These are phyloP conservation scores for Amphipyra berbera DNA, from an alignment of 2,888 invertebrate species.

Conservation along the genomic window DNA sequence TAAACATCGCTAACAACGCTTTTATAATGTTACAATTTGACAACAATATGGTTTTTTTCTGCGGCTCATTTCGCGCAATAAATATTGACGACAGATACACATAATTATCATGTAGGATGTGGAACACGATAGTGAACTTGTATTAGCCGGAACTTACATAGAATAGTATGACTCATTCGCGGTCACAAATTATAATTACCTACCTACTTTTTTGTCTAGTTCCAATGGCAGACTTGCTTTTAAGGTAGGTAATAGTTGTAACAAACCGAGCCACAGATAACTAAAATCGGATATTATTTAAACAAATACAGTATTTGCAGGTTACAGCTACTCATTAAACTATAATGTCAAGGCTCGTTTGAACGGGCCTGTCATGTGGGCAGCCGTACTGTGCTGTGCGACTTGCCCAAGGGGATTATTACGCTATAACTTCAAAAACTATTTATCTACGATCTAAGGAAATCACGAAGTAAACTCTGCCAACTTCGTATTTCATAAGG, in stretches of 20 bases:
- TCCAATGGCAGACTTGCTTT: not conserved
- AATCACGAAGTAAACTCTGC: conserved; percentile 3
- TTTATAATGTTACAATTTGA: too few relatives aligned
- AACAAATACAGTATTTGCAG: not conserved
- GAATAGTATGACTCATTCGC: conserved; percentile 33
- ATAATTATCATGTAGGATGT: conserved; percentile 26
- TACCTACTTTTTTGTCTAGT: not conserved
- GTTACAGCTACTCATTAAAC: not conserved
- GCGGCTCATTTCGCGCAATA: conserved; percentile 7
- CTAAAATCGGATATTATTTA: not conserved
- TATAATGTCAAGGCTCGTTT: conserved; percentile 2
- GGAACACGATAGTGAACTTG: conserved; percentile 28
- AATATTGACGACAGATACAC: too few relatives aligned
- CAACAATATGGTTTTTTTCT: not conserved
- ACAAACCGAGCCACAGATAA: not conserved
- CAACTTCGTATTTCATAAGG: conserved; percentile 4
- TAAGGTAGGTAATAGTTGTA: not conserved
- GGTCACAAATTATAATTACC: conserved; percentile 1
- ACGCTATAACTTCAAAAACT: conserved; percentile 3
- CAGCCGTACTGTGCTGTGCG: not conserved
- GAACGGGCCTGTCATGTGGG: not conserved
- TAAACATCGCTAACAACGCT: too few relatives aligned
- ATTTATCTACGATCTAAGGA: conserved; percentile 14
- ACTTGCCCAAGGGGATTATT: conserved; percentile 10
- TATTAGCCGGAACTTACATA: conserved; percentile 48